These are phyloP conservation scores for Ischnura elegans DNA, from an alignment of 2,888 invertebrate species.

Conservation along the genomic window DNA sequence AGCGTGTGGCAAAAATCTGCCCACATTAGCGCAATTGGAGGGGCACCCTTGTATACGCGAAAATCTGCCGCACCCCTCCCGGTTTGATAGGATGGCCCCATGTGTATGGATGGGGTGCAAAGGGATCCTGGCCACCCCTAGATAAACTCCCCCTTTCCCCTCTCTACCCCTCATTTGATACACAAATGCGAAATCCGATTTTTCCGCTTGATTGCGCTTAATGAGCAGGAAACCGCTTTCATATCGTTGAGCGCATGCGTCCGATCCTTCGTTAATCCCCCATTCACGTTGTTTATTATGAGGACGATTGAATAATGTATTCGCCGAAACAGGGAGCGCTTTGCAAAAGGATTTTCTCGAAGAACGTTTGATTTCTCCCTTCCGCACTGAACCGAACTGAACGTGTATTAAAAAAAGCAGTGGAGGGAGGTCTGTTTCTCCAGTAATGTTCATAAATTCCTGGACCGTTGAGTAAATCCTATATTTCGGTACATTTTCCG, in stretches of 20 bases:
- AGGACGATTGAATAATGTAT: not conserved
- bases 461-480: too few relatives aligned
- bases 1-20: too few relatives aligned
- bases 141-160: conserved; percentile 10
- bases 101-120: not conserved
- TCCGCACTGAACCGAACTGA: too few relatives aligned
- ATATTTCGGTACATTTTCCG: too few relatives aligned
- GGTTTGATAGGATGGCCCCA: not conserved
- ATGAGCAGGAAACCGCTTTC: not conserved
- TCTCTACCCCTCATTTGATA: conserved; percentile 30
- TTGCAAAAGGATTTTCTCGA: not conserved
- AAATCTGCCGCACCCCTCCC: not conserved
- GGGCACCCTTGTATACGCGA: too few relatives aligned
- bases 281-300: conserved; percentile 26
- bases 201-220: conserved; percentile 34
- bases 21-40: not conserved
- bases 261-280: conserved; percentile 29
- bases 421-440: too few relatives aligned
- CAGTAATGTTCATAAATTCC: too few relatives aligned
- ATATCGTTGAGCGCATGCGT: not conserved
- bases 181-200: conserved; percentile 21
- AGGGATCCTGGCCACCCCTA: not conserved
- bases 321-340: not conserved
- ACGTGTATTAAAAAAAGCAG: too few relatives aligned
- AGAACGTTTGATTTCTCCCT: not conserved